Conservation (phyloP, 2,797 vertebrate species). For the Philypnodon macrostomus region DNA sequence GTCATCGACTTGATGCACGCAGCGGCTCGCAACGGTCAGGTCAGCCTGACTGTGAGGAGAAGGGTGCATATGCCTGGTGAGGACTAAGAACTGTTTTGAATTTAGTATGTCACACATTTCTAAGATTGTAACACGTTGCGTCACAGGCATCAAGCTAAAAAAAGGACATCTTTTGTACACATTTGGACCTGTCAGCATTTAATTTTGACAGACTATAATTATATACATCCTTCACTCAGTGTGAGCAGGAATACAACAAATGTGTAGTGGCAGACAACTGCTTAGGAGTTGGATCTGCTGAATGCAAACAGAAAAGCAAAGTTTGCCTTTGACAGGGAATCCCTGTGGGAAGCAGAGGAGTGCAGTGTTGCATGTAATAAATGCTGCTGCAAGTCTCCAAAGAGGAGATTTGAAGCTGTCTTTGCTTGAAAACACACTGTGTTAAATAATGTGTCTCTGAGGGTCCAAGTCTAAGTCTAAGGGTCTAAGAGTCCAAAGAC, state of each 20-base stretch:
- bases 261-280: neutral
- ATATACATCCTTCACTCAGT: conserved; percentile 18
- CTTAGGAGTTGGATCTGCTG: conserved; percentile 12
- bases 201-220: conserved; percentile 16
- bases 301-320: conserved; percentile 13
- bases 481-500: neutral
- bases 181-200: conserved; percentile 28
- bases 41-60: conserved; percentile 95
- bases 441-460: neutral
- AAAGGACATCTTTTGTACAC: conserved; percentile 24
- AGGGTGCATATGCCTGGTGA: conserved; percentile 89
- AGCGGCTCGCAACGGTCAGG: conserved; percentile 94
- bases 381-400: conserved; percentile 4
- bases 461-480: no score
- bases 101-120: conserved; percentile 20
- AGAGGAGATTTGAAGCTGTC: conserved; percentile 3
- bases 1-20: conserved; percentile 99
- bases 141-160: conserved; percentile 26
- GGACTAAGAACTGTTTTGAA: conserved; percentile 46
- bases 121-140: conserved; percentile 24
- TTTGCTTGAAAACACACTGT: conserved; percentile 10
- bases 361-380: conserved; percentile 12
- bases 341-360: conserved; percentile 4
- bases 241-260: conserved; percentile 9
- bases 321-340: conserved; percentile 22